Base-by-base conservation (phyloP, 2,888 invertebrate species). In the Amorpha juglandis region DNA sequence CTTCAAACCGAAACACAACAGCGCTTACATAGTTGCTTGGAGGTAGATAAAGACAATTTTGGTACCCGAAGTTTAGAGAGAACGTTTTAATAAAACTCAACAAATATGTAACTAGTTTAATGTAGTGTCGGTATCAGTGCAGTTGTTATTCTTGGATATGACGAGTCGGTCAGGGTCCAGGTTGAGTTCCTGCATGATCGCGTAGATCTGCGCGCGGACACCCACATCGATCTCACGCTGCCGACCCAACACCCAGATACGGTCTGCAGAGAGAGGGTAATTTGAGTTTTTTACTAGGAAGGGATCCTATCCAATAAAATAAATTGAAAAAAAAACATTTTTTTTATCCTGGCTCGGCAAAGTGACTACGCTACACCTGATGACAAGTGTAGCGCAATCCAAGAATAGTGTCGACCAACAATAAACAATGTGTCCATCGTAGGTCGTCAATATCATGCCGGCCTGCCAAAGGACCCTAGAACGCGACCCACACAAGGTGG, bases 231-330 rank as follows among this genome's bases (percentile, higher is more conserved):
- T 94, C 83, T 96, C 96, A 65, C 95, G 94, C 70, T 92, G 83
- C 35, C 96, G 94, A 1, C 95, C 96, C 78, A 96, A 89, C 67
- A 96, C 92, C 96, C 96, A 97, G 70, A 96, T 94, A 78, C 95
- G 95, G 92, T 96, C 96, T 94, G 93, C 70, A 89, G 87, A 63
- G 35, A n/a, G 33, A 50, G 11, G 8, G 16, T 19, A 19, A 50
- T 2, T 7, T 19, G 27, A 50, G n/a, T 19, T 50, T 50, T 19
- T 16, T 19, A n/a, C 50, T 8, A 8, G 7, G 50, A 4, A 16
- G 2, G 16, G 19, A 0, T 8, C 8, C n/a, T 50, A n/a, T 50
- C 16, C n/a, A 8, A 6, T 7, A 1, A 16, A 7, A 7, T 6
- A 35, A 35, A 35, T 35, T 35, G 35, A 35, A 35, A 35, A 35